Conservation (phyloP, 92 coral and sea anemone species). For the Paramuricea clavata region DNA sequence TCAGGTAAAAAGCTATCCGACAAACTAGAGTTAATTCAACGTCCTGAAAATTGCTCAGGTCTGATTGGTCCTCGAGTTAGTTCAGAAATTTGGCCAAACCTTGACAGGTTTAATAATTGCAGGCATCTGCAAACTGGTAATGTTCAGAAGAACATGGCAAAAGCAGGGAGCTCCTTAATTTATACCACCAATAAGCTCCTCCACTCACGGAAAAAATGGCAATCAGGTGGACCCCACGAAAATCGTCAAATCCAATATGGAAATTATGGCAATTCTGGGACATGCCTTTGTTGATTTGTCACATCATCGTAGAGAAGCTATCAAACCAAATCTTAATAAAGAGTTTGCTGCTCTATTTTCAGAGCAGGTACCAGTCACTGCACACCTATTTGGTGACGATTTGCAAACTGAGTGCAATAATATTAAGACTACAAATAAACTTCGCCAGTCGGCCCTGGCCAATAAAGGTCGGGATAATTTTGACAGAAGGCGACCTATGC, state of each 20-base stretch:
- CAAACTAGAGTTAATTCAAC: conserved; percentile 61
- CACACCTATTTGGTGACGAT: conserved; percentile 60
- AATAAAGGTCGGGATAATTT: no score
- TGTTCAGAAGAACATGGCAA: conserved; percentile 29
- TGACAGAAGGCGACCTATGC: no score
- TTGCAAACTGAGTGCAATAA: conserved; percentile 52
- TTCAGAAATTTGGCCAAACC: conserved; percentile 60
- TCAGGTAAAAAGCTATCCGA: conserved; percentile 50
- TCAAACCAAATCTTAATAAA: conserved; percentile 60
- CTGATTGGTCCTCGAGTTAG: conserved; percentile 48
- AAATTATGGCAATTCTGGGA: conserved; percentile 60
- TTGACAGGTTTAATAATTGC: conserved; percentile 27
- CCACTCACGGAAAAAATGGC: neutral
- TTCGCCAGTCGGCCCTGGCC: no score
- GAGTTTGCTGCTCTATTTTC: conserved; percentile 48
- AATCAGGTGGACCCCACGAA: conserved; percentile 25
- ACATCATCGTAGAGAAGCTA: conserved; percentile 48
- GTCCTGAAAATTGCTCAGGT: conserved; percentile 68
- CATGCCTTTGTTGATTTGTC: conserved; percentile 48
- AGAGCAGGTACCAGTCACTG: conserved; percentile 54
- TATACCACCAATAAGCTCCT: conserved; percentile 33
- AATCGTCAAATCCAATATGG: conserved; percentile 47
- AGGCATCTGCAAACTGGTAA: conserved; percentile 35
- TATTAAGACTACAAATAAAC: conserved; percentile 41
- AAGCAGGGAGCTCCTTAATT: conserved; percentile 46